Conservation (phyloP, 2,888 invertebrate genomes). For the Laspeyria flexula region DNA sequence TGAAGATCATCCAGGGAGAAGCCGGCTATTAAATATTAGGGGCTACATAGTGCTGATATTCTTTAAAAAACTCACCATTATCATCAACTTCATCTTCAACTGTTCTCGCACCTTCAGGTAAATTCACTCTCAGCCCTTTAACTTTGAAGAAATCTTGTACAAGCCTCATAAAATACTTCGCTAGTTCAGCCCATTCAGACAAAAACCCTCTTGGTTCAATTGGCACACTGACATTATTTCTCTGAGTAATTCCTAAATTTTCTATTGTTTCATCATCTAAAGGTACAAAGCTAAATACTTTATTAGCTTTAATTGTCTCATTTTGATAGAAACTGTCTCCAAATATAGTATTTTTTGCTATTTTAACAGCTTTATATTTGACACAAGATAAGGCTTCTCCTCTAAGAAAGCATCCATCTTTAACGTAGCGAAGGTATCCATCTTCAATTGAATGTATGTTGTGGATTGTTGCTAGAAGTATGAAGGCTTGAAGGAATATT, state of each 20-base stretch:
- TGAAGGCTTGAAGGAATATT: conserved; percentile 26
- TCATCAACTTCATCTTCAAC: conserved; percentile 69
- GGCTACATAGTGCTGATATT: no score
- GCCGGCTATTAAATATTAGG: no score
- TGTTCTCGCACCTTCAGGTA: conserved; percentile 78
- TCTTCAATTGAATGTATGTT: conserved; percentile 58
- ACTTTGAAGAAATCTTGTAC: conserved; percentile 76
- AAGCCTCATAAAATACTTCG: conserved; percentile 74
- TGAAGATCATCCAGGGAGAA: no score
- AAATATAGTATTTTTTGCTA: conserved; percentile 73
- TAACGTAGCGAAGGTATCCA: conserved; percentile 74
- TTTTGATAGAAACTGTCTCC: conserved; percentile 62
- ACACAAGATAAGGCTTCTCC: conserved; percentile 77
- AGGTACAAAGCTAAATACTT: conserved; percentile 72
- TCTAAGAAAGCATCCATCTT: conserved; percentile 73
- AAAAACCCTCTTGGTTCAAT: conserved; percentile 68
- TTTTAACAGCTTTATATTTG: conserved; percentile 78
- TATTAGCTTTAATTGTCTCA: conserved; percentile 70
- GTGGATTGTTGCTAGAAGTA: conserved; percentile 46
- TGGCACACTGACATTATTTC: conserved; percentile 50
- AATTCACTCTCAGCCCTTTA: conserved; percentile 72
- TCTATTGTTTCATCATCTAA: conserved; percentile 68
- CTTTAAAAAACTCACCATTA: no score
- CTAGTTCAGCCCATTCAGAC: conserved; percentile 78
- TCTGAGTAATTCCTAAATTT: conserved; percentile 53